phyloP scores from a whole-genome alignment of 2,113 vertebrate genomes.

The Peucedramus taeniatus region DNA sequence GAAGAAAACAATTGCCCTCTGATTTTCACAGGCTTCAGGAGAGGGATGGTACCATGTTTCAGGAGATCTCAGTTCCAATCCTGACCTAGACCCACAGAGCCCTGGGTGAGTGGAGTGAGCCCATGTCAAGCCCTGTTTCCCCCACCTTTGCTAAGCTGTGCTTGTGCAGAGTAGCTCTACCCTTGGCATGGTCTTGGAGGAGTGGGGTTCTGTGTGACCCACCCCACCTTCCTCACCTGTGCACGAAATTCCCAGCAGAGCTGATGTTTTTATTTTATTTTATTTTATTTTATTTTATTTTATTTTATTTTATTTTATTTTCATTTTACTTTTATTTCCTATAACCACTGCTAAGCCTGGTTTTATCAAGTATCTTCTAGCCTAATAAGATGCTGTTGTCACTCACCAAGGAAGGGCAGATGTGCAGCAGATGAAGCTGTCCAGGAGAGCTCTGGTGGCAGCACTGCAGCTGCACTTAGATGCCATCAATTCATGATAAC shows the following conservation, averaged over 20 bases:
- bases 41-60: neutral
- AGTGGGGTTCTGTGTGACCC: neutral
- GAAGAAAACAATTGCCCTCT: neutral
- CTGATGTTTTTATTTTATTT: neutral
- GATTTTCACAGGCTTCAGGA: neutral
- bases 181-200: too few relatives aligned
- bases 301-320: neutral
- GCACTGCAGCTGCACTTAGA: neutral
- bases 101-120: fast-evolving
- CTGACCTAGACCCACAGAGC: neutral
- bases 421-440: neutral
- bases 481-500: neutral
- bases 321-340: neutral
- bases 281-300: neutral
- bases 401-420: neutral
- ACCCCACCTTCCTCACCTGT: neutral
- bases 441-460: neutral
- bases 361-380: neutral
- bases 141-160: neutral
- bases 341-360: neutral
- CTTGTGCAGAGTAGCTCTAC: neutral
- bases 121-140: neutral
- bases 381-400: neutral
- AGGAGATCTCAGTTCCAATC: neutral
- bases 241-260: neutral